A percentile compares a stretch with the other conserved stretches of the same genome.
These are phyloP conservation scores for Chloroceryle aenea DNA, from an alignment of 2,113 vertebrate genomes.

Conservation along the genomic window DNA sequence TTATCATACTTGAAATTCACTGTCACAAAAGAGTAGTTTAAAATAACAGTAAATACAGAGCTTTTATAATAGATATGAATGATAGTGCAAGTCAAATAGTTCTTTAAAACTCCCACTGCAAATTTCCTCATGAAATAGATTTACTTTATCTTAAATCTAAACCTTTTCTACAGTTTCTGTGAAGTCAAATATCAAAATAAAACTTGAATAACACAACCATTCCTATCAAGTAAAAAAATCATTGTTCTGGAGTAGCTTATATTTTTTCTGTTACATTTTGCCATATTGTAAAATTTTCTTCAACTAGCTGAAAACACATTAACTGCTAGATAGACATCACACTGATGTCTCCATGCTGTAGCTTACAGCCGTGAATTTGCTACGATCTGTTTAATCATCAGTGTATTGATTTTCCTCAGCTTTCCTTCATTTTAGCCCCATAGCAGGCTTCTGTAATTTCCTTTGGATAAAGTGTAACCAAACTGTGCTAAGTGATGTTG, in stretches of 20 bases:
- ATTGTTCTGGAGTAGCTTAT: slow-evolving; percentile 54
- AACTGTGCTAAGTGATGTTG: slow-evolving; percentile 90
- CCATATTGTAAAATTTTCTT: slow-evolving; percentile 78
- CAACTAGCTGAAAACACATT: slow-evolving; percentile 80
- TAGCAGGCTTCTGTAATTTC: slow-evolving; percentile 86
- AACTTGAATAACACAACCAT: slow-evolving; percentile 28
- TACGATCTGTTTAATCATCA: slow-evolving; percentile 93
- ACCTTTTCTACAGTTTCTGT: background rate
- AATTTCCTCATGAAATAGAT: slow-evolving; percentile 38
- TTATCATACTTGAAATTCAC: slow-evolving; percentile 34
- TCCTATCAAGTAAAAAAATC: background rate
- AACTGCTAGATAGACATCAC: slow-evolving; percentile 83
- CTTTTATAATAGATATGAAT: slow-evolving; percentile 38
- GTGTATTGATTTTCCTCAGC: slow-evolving; percentile 89
- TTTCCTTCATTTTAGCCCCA: slow-evolving; percentile 88
- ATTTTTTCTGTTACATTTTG: slow-evolving; percentile 72
- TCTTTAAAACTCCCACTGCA: slow-evolving; percentile 55
- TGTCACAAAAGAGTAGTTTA: slow-evolving; percentile 29
- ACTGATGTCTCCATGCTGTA: slow-evolving; percentile 85
- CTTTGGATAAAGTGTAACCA: slow-evolving; percentile 87
- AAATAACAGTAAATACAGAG: slow-evolving; percentile 37
- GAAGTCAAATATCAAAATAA: slow-evolving; percentile 57
- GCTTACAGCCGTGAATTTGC: slow-evolving; percentile 90
- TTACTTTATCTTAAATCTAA: slow-evolving; percentile 37
- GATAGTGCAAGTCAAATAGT: slow-evolving; percentile 43